Base-by-base conservation (phyloP, 2,888 invertebrate genomes). In the Thymelicus lineola region DNA sequence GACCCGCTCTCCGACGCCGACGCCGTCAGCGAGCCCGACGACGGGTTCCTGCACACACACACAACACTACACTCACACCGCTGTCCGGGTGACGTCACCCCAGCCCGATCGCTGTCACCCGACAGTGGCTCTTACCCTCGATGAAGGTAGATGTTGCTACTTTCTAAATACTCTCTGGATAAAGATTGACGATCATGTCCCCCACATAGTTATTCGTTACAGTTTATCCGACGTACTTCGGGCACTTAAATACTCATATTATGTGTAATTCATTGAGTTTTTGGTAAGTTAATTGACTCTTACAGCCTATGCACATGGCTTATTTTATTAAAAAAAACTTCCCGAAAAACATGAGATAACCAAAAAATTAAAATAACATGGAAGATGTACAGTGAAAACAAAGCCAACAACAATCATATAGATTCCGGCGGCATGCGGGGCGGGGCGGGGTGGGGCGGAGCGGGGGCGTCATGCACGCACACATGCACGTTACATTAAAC, bases 1-100 rank as follows among this genome's bases (percentile, higher is more conserved):
- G 97, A 97, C 71, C 97, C 97, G 76, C 97, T 97, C 93, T 97
- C 97, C 67, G 97, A 97, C 81, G 97, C 97, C 64, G 97, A 96
- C 93, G 97, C 97, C 81, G 97, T 96, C 85, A 96, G 93, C 72
- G 97, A 97, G 73, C 97, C 96, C 72, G 97, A 96, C 86, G 97
- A 97, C 76, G 97, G 96, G 94, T 97, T 97, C 94, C 98, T 97
- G 87, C 9, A 81, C 35, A 64, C 50, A 70, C 48, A 62, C 42
- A 61, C 36, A 9, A 12, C 28, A 28, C 14, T 46, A 35, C 46
- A 38, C 15, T 7, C 10, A 7, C 17, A 45, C 42, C 12, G 15
- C n/a, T 4, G 3, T 3, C 6, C n/a, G n/a, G n/a, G 45, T 10
- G 45, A 45, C 45, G 45, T 6, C 12, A 12, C 5, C 10, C 1